Percentiles rank a stretch among this genome's conserved stretches.
Conservation (phyloP, 2,113 vertebrate genomes). For the Chionis minor region DNA sequence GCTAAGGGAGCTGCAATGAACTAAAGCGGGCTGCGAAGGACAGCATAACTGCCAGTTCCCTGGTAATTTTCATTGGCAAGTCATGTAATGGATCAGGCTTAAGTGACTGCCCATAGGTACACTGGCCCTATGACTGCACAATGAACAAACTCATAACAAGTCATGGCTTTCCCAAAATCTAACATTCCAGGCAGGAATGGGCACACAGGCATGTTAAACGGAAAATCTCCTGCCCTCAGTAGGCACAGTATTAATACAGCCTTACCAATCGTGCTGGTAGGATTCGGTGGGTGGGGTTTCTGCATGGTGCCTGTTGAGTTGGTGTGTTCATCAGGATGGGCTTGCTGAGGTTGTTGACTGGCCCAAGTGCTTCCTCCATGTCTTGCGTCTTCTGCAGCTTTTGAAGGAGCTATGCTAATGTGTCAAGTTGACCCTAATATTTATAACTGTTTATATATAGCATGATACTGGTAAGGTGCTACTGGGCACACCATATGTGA, state of each 20-base stretch:
- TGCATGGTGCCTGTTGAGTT: too few relatives aligned
- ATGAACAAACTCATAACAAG: neutral
- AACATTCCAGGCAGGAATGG: neutral
- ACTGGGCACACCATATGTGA: neutral
- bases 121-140: neutral
- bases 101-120: rapidly evolving
- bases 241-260: neutral
- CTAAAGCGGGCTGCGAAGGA: neutral
- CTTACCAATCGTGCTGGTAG: neutral
- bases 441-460: neutral
- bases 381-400: neutral
- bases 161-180: neutral
- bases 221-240: neutral
- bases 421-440: neutral
- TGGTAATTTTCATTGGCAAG: neutral
- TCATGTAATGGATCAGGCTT: neutral
- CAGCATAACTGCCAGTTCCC: rapidly evolving
- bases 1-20: neutral
- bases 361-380: neutral
- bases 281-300: neutral
- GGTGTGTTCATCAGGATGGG: rapidly evolving
- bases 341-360: neutral
- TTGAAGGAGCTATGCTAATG: neutral
- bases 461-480: neutral
- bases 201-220: neutral